Evolutionary conservation across 2,888 invertebrate genomes (phyloP).

Genomic region (Trissonchulus latispiculum): DNA sequence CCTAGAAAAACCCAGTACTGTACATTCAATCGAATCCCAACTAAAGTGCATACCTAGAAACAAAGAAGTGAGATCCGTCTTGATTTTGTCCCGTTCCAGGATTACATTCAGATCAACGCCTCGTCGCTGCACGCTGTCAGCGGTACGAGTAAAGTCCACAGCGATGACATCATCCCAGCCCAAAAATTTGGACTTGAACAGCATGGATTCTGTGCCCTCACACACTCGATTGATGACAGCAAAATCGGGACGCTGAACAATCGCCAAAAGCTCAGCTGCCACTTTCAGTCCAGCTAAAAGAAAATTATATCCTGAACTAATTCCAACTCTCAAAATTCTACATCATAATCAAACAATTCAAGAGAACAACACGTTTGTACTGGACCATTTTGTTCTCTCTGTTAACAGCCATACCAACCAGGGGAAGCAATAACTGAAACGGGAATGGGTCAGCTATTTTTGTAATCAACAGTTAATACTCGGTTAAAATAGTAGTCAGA

Average conservation of each 20-base stretch:
- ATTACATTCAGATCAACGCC: constrained; percentile 75
- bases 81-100: constrained; percentile 53
- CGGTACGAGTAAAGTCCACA: constrained; percentile 95
- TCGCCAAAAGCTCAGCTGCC: constrained; percentile 87
- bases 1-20: too few relatives aligned
- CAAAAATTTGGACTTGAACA: constrained; percentile 90
- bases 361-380: too few relatives aligned
- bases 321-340: too few relatives aligned
- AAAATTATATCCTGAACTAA: too few relatives aligned
- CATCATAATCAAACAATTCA: too few relatives aligned
- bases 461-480: too few relatives aligned
- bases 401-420: too few relatives aligned
- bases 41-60: constrained; percentile 83
- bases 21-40: too few relatives aligned
- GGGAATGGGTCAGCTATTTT: too few relatives aligned
- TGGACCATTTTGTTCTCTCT: too few relatives aligned
- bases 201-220: constrained; percentile 50
- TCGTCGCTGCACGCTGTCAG: constrained; percentile 87
- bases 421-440: too few relatives aligned
- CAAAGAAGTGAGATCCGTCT: constrained; percentile 80
- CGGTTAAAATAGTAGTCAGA: too few relatives aligned
- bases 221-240: constrained; percentile 77
- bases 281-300: constrained; percentile 84
- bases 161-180: constrained; percentile 99
- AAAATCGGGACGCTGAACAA: constrained; percentile 72